Conservation (phyloP, 2,797 vertebrate species). For the Zalophus californianus region DNA sequence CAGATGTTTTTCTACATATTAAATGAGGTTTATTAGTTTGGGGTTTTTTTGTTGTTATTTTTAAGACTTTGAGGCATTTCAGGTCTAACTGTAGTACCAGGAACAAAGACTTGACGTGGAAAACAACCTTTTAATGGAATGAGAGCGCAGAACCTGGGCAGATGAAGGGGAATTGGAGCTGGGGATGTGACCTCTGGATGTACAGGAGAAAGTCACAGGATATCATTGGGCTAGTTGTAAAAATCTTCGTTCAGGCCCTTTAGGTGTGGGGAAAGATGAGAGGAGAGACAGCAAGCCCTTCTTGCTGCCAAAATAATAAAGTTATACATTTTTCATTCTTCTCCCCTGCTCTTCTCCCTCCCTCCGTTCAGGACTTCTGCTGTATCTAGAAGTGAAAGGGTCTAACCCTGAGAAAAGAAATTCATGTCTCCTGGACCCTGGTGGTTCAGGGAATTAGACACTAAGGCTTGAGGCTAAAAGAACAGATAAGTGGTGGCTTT, state of each 20-base stretch:
- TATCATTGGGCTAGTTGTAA: too few relatives aligned
- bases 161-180: not conserved
- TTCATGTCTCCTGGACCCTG: not conserved
- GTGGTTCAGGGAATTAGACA: not conserved
- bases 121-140: conserved; percentile 37
- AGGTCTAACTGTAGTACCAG: not conserved
- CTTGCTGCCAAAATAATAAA: not conserved
- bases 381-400: not conserved
- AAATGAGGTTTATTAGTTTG: not conserved
- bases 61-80: conserved; percentile 47
- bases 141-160: not conserved
- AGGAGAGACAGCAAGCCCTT: not conserved
- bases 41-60: not conserved
- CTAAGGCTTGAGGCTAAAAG: not conserved
- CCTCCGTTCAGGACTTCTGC: not conserved
- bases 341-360: not conserved
- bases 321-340: not conserved
- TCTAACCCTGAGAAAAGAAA: not conserved
- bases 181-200: not conserved
- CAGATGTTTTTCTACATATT: conserved; percentile 66
- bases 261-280: not conserved
- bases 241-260: not conserved
- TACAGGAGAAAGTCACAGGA: not conserved
- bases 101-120: conserved; percentile 32
- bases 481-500: not conserved